Conservation (phyloP, 2,797 vertebrate species). For the Morus bassanus region DNA sequence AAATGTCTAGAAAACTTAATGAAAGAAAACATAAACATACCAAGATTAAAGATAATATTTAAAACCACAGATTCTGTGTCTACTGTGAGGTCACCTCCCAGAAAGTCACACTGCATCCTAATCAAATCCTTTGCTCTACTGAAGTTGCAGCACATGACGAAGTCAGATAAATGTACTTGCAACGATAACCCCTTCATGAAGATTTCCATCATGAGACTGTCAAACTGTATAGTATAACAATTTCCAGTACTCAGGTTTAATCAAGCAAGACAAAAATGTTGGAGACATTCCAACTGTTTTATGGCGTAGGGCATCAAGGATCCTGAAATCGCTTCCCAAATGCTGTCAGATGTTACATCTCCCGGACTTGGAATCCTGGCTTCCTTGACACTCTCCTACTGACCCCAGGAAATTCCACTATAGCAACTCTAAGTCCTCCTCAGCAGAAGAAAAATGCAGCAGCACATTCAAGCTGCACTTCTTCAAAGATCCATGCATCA, state of each 20-base stretch:
- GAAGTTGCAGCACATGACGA: not conserved
- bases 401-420: conserved; percentile 16
- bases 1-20: not conserved
- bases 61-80: not conserved
- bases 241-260: conserved; percentile 11
- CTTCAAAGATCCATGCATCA: not conserved
- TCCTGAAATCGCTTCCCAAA: not conserved
- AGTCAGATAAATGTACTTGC: not conserved
- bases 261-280: not conserved
- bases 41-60: not conserved
- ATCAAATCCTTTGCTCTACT: not conserved
- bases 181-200: not conserved
- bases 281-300: conserved; percentile 4
- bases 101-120: not conserved
- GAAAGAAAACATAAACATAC: not conserved
- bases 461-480: not conserved
- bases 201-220: not conserved
- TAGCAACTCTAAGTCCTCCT: not conserved
- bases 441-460: not conserved
- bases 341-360: not conserved
- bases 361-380: not conserved
- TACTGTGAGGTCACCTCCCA: not conserved
- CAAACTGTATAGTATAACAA: not conserved
- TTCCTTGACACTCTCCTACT: not conserved
- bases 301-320: not conserved